These are phyloP conservation scores for Ovis canadensis DNA, from an alignment of 2,113 vertebrate genomes.

Conservation along the genomic window DNA sequence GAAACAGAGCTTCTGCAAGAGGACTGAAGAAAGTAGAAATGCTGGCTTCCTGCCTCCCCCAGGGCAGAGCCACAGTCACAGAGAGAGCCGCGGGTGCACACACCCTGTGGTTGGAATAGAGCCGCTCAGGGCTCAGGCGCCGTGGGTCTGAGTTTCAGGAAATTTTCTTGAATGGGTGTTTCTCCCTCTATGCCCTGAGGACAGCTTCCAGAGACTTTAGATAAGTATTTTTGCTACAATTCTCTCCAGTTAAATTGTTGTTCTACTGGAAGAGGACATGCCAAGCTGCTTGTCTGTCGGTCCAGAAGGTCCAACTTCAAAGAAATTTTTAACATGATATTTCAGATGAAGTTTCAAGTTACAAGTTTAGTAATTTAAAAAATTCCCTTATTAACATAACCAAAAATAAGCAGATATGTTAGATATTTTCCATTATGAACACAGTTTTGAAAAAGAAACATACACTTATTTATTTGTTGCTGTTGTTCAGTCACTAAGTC, in stretches of 20 bases:
- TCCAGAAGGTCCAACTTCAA: neutral
- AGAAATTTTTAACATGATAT: neutral
- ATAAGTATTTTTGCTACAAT: neutral
- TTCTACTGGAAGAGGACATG: neutral
- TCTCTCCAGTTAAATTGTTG: neutral
- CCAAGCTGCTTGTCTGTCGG: neutral
- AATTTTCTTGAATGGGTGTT: neutral
- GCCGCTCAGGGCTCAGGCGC: neutral
- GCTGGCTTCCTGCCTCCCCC: neutral
- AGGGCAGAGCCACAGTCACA: neutral
- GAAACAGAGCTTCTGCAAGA: neutral
- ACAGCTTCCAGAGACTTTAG: neutral
- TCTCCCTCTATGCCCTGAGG: neutral
- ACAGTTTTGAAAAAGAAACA: neutral
- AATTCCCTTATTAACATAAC: neutral
- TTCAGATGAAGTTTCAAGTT: neutral
- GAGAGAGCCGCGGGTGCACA: neutral
- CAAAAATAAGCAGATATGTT: neutral
- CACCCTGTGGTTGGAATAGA: neutral
- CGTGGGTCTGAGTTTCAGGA: neutral
- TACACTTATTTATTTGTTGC: neutral
- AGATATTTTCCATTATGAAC: neutral
- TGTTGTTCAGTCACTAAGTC: neutral
- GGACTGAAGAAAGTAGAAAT: neutral
- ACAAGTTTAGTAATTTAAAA: neutral